These are phyloP conservation scores for Neomonachus schauinslandi DNA, from an alignment of 2,113 vertebrate genomes.

Conservation along the genomic window DNA sequence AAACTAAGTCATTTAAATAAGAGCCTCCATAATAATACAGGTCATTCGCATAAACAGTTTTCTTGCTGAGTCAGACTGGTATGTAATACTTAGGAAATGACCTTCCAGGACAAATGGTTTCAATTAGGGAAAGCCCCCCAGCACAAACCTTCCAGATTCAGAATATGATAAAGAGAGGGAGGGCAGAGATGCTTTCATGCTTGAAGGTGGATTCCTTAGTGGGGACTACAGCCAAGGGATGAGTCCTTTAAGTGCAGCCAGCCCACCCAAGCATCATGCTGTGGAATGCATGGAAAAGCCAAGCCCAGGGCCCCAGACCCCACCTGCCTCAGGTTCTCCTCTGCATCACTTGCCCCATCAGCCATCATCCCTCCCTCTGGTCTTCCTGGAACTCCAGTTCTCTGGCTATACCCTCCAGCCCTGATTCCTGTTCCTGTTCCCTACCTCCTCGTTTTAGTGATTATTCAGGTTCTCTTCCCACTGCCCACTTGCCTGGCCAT, in stretches of 20 bases:
- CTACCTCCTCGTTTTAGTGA: neutral
- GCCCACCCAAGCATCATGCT: neutral
- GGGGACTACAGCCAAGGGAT: neutral
- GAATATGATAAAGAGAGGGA: neutral
- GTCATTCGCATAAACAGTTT: neutral
- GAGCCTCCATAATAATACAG: neutral
- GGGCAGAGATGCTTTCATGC: neutral
- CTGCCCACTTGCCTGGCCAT: neutral
- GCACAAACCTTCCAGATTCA: neutral
- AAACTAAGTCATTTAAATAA: neutral
- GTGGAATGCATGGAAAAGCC: neutral
- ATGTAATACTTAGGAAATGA: neutral
- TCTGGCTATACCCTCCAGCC: neutral
- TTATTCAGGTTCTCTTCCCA: neutral
- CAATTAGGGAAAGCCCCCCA: neutral
- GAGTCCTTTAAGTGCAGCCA: neutral
- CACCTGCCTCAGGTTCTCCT: neutral
- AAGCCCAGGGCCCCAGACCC: neutral
- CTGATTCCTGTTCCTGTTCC: neutral
- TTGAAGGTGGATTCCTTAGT: neutral
- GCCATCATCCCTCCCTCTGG: neutral
- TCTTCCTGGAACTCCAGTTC: neutral
- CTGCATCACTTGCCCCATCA: accelerated
- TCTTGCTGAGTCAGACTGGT: neutral
- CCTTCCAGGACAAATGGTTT: neutral